Evolutionary conservation across 2,888 invertebrate genomes (phyloP).

Genomic region (Pterobdella sp.): DNA sequence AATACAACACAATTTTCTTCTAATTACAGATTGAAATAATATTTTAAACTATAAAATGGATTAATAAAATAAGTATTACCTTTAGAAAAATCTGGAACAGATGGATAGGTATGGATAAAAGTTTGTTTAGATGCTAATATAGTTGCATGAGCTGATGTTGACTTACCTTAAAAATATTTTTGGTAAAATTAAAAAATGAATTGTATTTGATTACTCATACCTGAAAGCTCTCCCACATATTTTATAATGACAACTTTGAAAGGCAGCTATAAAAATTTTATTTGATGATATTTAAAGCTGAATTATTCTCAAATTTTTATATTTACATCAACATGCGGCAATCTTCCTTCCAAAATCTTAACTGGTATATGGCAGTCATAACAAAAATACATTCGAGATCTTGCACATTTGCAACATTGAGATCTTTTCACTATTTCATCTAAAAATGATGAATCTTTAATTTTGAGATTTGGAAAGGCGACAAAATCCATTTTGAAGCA

Average conservation of each 20-base stretch:
- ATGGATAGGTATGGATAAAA: neutral
- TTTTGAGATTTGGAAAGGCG: neutral
- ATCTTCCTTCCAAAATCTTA: neutral
- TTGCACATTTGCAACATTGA: neutral
- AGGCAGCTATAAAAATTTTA: neutral
- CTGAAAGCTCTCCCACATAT: neutral
- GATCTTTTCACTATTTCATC: neutral
- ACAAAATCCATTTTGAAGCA: neutral
- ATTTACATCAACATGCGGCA: neutral
- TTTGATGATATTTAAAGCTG: neutral
- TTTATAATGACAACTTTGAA: neutral
- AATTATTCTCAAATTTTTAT: neutral
- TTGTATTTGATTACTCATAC: neutral
- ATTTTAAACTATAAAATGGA: no score
- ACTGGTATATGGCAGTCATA: neutral
- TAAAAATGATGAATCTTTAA: neutral
- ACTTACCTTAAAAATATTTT: neutral
- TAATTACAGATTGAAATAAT: neutral
- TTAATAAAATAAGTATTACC: no score
- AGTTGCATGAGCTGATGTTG: neutral
- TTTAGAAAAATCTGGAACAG: neutral
- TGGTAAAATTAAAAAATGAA: neutral
- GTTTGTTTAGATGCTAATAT: neutral
- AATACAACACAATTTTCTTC: neutral
- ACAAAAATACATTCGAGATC: neutral